Conservation (phyloP, 1,140 invertebrate genomes). For the Hestina assimilis region DNA sequence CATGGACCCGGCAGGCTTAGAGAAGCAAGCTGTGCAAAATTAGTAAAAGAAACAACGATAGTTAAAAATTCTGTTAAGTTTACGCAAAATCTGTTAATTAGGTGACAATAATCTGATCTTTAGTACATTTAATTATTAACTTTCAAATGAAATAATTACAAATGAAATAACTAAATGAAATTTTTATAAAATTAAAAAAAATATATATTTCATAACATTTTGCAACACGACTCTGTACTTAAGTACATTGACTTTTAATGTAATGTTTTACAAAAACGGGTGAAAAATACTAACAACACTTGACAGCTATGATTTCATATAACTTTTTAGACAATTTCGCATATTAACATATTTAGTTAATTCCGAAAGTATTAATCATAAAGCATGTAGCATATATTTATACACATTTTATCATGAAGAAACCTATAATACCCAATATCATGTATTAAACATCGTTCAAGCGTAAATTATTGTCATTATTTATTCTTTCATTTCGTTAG, state of each 20-base stretch:
- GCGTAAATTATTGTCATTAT: slow-evolving; percentile 30
- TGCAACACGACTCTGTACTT: slow-evolving; percentile 7
- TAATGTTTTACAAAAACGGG: background rate
- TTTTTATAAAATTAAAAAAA: background rate
- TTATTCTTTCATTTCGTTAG: slow-evolving; percentile 30
- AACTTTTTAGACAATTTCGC: background rate
- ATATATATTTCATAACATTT: background rate
- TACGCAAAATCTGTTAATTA: slow-evolving; percentile 11
- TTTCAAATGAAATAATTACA: background rate
- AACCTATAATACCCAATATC: too few species aligned
- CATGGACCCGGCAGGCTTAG: slow-evolving; percentile 80
- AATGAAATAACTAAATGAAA: background rate
- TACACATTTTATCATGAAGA: slow-evolving; percentile 1
- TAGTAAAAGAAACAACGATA: slow-evolving; percentile 24
- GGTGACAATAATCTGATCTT: slow-evolving; percentile 21
- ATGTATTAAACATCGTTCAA: slow-evolving; percentile 3
- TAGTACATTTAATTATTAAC: background rate
- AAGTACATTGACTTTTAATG: slow-evolving; percentile 4
- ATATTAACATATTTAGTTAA: too few species aligned
- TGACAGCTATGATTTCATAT: too few species aligned
- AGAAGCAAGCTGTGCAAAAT: slow-evolving; percentile 55
- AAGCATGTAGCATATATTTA: slow-evolving; percentile 4
- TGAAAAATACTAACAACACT: too few species aligned
- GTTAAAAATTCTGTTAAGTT: slow-evolving; percentile 5
- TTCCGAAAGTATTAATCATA: background rate